These are phyloP conservation scores for Pemphigus obesinymphae DNA, from an alignment of 1,140 invertebrate species.

Conservation along the genomic window DNA sequence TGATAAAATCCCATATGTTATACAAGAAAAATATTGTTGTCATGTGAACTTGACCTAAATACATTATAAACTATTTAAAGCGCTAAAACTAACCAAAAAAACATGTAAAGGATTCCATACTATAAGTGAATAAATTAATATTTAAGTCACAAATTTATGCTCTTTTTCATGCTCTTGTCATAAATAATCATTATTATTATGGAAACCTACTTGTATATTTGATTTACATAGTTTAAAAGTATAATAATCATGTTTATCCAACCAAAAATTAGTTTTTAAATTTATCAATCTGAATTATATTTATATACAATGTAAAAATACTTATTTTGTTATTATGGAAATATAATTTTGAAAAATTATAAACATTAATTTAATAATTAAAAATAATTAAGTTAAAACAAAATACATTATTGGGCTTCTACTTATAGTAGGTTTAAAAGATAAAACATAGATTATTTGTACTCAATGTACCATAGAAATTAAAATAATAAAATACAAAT, in stretches of 20 bases:
- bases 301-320: not conserved
- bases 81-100: not conserved
- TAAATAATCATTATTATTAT: not conserved
- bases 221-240: not conserved
- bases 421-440: too few species aligned
- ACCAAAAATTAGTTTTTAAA: not conserved
- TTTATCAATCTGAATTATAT: not conserved
- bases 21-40: too few species aligned
- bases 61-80: not conserved
- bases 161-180: not conserved
- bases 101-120: not conserved
- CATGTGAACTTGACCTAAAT: too few species aligned
- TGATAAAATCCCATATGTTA: too few species aligned
- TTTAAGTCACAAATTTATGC: not conserved
- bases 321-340: not conserved
- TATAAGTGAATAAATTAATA: not conserved
- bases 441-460: too few species aligned
- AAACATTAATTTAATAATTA: too few species aligned
- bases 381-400: too few species aligned
- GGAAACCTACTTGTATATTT: not conserved
- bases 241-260: not conserved
- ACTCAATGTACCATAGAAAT: too few species aligned
- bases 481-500: too few species aligned
- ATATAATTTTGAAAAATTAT: too few species aligned
- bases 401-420: too few species aligned